phyloP scores from a whole-genome alignment of 2,113 vertebrate species.

The Podarcis cretensis region DNA sequence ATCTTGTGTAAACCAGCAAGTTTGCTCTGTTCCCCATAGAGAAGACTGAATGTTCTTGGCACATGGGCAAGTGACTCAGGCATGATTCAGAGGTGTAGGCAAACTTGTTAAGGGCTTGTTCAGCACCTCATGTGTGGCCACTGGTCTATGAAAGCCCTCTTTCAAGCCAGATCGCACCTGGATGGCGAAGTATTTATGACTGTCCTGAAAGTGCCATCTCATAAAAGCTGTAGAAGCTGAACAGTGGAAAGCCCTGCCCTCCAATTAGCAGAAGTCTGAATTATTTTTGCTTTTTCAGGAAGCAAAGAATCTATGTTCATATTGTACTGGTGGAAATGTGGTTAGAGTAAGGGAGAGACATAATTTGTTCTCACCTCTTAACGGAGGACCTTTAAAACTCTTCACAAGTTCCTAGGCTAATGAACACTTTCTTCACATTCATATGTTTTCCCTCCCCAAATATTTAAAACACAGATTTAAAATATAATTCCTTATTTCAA shows the following conservation, averaged over 20 bases:
- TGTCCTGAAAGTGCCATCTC: not conserved
- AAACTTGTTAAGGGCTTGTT: slow-evolving; percentile 23
- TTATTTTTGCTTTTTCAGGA: not conserved
- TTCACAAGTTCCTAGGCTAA: not conserved
- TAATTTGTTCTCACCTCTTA: not conserved
- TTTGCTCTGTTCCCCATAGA: slow-evolving; percentile 38
- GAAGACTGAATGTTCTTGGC: slow-evolving; percentile 72
- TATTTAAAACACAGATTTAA: not conserved
- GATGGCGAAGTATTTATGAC: not conserved
- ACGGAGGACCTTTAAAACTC: too few relatives aligned
- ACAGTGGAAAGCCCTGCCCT: not conserved
- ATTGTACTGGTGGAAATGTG: not conserved
- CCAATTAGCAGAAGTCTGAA: not conserved
- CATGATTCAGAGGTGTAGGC: slow-evolving; percentile 59
- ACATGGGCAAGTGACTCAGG: slow-evolving; percentile 52
- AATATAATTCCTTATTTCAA: not conserved
- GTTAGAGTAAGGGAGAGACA: not conserved
- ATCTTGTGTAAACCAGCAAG: slow-evolving; percentile 45
- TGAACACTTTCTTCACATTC: not conserved
- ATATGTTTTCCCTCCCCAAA: not conserved
- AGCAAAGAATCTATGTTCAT: not conserved
- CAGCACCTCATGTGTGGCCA: slow-evolving; percentile 28
- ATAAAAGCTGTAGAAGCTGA: not conserved
- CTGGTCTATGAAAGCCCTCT: not conserved
- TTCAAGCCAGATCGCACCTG: not conserved